These are phyloP conservation scores for Caenorhabditis sp. DNA, from an alignment of 2,888 invertebrate species.

Conservation along the genomic window DNA sequence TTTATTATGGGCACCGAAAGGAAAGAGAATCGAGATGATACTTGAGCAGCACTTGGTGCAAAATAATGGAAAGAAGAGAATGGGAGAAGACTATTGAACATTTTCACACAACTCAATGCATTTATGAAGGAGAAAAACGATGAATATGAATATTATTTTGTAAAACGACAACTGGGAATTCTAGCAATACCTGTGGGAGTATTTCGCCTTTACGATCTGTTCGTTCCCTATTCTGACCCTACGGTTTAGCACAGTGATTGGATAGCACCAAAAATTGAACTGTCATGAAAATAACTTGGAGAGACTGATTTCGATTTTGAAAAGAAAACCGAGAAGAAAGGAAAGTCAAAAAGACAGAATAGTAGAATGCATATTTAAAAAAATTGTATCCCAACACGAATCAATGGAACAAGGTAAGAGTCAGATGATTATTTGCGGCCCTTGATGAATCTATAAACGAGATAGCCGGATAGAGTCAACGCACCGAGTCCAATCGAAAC, in stretches of 20 bases:
- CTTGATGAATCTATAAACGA: conserved; percentile 70
- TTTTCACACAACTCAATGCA: conserved; percentile 30
- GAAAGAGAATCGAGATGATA: conserved; percentile 19
- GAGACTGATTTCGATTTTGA: conserved; percentile 12
- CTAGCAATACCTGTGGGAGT: conserved; percentile 24
- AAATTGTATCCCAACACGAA: conserved; percentile 20
- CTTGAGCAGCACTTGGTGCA: conserved; percentile 61
- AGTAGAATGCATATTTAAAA: conserved; percentile 10
- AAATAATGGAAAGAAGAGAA: conserved; percentile 28
- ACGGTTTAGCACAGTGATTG: neutral
- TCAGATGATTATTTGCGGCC: conserved; percentile 27
- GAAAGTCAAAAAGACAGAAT: neutral
- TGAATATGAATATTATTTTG: conserved; percentile 22
- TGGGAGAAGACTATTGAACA: conserved; percentile 6
- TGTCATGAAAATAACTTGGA: conserved; percentile 38
- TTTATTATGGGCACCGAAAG: conserved; percentile 50
- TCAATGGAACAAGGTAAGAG: neutral
- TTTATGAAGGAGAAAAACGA: conserved; percentile 3
- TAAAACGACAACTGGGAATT: conserved; percentile 14
- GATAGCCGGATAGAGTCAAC: conserved; percentile 58
- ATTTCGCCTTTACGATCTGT: neutral
- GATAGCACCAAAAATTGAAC: conserved; percentile 42
- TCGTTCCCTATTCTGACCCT: conserved; percentile 17
- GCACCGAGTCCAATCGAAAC: conserved; percentile 74
- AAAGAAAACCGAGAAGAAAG: conserved; percentile 20